Conservation (phyloP, 2,113 vertebrate species). For the Protobothrops mucrosquamatus region DNA sequence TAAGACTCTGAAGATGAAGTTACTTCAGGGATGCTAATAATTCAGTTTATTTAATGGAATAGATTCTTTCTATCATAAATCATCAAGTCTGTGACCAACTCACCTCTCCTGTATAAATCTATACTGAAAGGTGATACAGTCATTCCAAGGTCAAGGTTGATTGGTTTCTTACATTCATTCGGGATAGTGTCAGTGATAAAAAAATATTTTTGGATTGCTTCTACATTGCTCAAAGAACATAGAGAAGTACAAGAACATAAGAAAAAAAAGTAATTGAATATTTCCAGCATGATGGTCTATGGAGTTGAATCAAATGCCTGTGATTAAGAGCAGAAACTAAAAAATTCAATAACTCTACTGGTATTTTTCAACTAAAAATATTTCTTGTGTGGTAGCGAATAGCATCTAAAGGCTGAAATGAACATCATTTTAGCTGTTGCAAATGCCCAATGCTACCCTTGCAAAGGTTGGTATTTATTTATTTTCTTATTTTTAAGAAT, state of each 20-base stretch:
- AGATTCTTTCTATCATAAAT: not conserved
- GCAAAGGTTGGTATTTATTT: not conserved
- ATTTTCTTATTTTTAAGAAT: not conserved
- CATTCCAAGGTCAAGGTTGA: not conserved
- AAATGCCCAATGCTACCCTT: not conserved
- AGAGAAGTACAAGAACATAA: not conserved
- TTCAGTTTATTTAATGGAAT: not conserved
- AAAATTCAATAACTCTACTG: not conserved
- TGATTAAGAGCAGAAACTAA: not conserved
- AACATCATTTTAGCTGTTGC: not conserved
- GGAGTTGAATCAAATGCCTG: not conserved
- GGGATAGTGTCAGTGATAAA: not conserved
- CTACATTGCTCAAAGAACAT: not conserved
- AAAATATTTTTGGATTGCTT: not conserved
- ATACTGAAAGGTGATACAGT: not conserved
- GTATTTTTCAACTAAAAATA: not conserved
- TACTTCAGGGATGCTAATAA: not conserved
- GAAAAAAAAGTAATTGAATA: not conserved
- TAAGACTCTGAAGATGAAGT: not conserved
- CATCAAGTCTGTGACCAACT: not conserved
- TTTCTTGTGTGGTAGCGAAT: not conserved
- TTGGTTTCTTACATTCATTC: not conserved
- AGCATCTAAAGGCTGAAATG: not conserved
- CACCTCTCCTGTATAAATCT: not conserved
- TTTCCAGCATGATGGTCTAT: not conserved